These are phyloP conservation scores for Lucilia cuprina DNA, from an alignment of 1,140 invertebrate species.

Conservation along the genomic window DNA sequence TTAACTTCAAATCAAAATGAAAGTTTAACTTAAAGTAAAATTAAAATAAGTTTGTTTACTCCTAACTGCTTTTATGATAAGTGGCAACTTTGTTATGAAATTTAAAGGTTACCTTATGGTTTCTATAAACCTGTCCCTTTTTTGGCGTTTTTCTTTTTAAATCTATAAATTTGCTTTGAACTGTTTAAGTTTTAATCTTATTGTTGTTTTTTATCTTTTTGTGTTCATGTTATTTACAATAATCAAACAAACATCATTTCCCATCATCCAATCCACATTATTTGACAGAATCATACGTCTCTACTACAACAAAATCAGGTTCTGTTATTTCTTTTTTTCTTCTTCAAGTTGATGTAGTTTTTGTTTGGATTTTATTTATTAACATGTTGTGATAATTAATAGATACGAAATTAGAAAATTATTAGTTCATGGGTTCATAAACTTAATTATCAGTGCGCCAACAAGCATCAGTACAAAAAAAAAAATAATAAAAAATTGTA, in stretches of 20 bases:
- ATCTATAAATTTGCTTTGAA: no score
- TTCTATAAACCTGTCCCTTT: no score
- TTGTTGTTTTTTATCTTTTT: not conserved
- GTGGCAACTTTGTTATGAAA: no score
- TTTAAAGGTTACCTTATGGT: no score
- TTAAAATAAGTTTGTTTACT: no score
- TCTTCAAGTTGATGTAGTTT: not conserved
- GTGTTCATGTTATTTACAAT: not conserved
- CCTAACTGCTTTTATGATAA: no score
- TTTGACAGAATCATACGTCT: no score
- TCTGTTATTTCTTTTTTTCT: not conserved
- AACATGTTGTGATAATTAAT: conserved; percentile 12
- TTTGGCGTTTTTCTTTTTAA: no score
- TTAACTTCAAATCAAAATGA: no score
- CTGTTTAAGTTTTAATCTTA: no score
- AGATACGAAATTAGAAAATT: not conserved
- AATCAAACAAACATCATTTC: not conserved
- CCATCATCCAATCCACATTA: not conserved
- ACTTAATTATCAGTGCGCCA: not conserved
- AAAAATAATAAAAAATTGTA: not conserved
- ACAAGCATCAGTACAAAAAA: not conserved
- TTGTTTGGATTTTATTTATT: not conserved
- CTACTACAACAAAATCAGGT: not conserved
- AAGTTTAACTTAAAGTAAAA: no score
- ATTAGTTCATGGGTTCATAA: conserved; percentile 17